A percentile compares a stretch with the other conserved stretches of the same genome.
Conservation (phyloP, 2,888 invertebrate species). For the Vesta saturnalis region DNA sequence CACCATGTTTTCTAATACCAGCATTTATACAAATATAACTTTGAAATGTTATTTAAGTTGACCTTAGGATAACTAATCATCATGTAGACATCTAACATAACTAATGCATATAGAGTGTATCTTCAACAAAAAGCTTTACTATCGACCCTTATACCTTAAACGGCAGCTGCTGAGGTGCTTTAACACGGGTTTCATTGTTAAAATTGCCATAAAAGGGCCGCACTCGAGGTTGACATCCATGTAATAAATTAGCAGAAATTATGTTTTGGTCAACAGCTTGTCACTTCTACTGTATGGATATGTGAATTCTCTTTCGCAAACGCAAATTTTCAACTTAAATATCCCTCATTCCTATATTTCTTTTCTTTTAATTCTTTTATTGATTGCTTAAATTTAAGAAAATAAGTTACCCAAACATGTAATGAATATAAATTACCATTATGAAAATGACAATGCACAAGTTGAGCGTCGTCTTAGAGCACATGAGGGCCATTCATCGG, state of each 20-base stretch:
- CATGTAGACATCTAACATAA: slow-evolving; percentile 43
- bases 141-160: slow-evolving; percentile 38
- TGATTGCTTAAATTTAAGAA: background rate
- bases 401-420: background rate
- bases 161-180: slow-evolving; percentile 44
- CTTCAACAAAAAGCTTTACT: slow-evolving; percentile 39
- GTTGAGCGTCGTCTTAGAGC: slow-evolving; percentile 22
- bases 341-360: too few relatives aligned
- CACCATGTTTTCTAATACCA: too few relatives aligned
- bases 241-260: slow-evolving; percentile 49
- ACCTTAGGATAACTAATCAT: slow-evolving; percentile 44
- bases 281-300: background rate
- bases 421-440: background rate
- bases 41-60: slow-evolving; percentile 18
- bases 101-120: slow-evolving; percentile 41
- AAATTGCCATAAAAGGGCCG: slow-evolving; percentile 42
- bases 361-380: too few relatives aligned
- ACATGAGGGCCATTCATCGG: slow-evolving; percentile 32
- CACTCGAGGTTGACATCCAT: slow-evolving; percentile 45
- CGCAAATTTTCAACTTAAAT: too few relatives aligned
- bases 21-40: too few relatives aligned
- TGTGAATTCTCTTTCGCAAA: too few relatives aligned
- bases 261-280: slow-evolving; percentile 38
- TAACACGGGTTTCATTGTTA: slow-evolving; percentile 46
- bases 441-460: slow-evolving; percentile 8